Conservation (phyloP, 64 coral and sea anemone species). For the Exaiptasia diaphana region DNA sequence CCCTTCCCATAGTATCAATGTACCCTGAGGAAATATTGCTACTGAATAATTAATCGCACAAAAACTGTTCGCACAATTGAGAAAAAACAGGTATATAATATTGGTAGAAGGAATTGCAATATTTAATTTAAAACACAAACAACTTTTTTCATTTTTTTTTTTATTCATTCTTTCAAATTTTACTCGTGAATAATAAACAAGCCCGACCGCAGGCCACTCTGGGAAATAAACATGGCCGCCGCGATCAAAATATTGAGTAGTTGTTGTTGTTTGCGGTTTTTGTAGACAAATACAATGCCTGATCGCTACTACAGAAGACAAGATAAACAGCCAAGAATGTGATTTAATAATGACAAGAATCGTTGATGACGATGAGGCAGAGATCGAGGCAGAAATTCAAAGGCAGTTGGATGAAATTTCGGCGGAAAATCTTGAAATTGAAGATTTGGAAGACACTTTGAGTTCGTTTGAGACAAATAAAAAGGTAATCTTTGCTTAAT, state of each 20-base stretch:
- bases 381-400: constrained; percentile 70
- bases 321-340: neutral
- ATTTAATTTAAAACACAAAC: too few relatives aligned
- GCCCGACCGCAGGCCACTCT: neutral
- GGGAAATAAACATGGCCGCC: constrained; percentile 10
- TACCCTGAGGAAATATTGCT: too few relatives aligned
- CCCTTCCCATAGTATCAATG: too few relatives aligned
- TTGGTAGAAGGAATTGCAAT: too few relatives aligned
- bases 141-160: too few relatives aligned
- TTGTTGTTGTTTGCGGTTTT: neutral
- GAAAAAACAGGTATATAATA: neutral
- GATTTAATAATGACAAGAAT: constrained; percentile 45
- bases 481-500: neutral
- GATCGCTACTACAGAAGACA: neutral
- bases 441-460: constrained; percentile 18
- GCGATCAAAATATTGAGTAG: neutral
- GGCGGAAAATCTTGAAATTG: constrained; percentile 35
- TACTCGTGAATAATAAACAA: neutral
- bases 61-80: too few relatives aligned
- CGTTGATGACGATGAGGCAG: constrained; percentile 46
- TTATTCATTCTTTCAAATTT: too few relatives aligned
- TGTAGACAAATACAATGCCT: neutral
- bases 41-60: too few relatives aligned
- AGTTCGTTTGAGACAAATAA: neutral
- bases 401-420: constrained; percentile 44